A percentile compares a stretch with the other conserved stretches of the same genome.
phyloP scores from a whole-genome alignment of 2,888 invertebrate genomes.

The Synanthedon tipuliformis region DNA sequence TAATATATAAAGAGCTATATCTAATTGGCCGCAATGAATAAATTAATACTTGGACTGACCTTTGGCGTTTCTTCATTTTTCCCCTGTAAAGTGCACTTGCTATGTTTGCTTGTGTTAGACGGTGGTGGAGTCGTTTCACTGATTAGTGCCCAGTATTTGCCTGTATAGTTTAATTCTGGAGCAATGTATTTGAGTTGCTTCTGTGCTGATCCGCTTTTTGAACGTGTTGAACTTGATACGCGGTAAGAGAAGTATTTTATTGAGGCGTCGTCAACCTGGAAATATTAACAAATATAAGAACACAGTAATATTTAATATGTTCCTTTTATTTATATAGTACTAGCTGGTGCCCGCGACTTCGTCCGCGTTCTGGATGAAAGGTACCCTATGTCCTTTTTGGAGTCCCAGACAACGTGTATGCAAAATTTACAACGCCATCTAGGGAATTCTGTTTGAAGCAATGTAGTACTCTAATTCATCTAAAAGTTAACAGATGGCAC shows the following conservation, averaged over 20 bases:
- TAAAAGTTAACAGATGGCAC: too few species aligned
- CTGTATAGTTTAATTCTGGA: conserved; percentile 59
- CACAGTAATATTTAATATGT: too few species aligned
- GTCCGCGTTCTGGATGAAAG: too few species aligned
- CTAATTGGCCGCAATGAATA: neutral
- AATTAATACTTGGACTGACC: conserved; percentile 18
- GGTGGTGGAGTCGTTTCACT: conserved; percentile 45
- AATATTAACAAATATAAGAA: neutral
- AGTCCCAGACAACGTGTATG: too few species aligned
- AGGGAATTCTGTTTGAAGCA: too few species aligned
- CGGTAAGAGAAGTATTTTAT: conserved; percentile 57
- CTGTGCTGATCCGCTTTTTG: conserved; percentile 54
- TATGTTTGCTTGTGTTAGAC: conserved; percentile 39
- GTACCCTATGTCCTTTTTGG: too few species aligned
- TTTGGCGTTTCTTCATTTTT: conserved; percentile 54
- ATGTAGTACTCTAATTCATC: too few species aligned
- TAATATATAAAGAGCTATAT: too few species aligned
- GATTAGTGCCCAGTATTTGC: conserved; percentile 59
- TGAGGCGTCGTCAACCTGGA: conserved; percentile 50
- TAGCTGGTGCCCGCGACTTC: too few species aligned
- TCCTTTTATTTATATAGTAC: too few species aligned
- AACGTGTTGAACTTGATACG: conserved; percentile 56
- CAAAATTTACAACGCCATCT: too few species aligned
- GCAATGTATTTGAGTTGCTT: conserved; percentile 61
- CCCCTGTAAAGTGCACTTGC: conserved; percentile 56